phyloP scores from a whole-genome alignment of 2,113 vertebrate genomes.

The Myotis brandtii region DNA sequence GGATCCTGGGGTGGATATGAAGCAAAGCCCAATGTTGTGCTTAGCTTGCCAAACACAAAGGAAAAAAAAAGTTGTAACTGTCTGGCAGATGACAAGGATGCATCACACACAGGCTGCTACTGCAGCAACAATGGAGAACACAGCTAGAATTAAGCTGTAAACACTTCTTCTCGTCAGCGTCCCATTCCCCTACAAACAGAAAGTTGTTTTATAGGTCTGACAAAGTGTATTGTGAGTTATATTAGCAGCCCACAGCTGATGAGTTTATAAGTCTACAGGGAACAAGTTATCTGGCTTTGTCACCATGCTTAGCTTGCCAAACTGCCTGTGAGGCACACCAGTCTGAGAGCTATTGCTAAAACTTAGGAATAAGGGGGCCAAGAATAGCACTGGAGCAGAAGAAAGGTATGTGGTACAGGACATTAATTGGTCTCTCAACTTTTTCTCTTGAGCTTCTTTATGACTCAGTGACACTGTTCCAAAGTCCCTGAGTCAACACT shows the following conservation, averaged over 20 bases:
- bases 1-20: neutral
- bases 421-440: slow-evolving; percentile 29
- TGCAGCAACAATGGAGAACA: slow-evolving; percentile 35
- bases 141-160: slow-evolving; percentile 60
- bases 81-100: slow-evolving; percentile 3
- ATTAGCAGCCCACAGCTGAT: slow-evolving; percentile 61
- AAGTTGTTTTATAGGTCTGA: slow-evolving; percentile 62
- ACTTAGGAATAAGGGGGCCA: slow-evolving; percentile 36
- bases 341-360: slow-evolving; percentile 37
- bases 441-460: slow-evolving; percentile 4
- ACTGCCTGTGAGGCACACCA: slow-evolving; percentile 43
- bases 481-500: slow-evolving; percentile 13
- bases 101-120: neutral
- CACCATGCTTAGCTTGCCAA: slow-evolving; percentile 58
- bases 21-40: neutral
- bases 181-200: slow-evolving; percentile 58
- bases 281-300: slow-evolving; percentile 65
- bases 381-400: slow-evolving; percentile 36
- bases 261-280: slow-evolving; percentile 63
- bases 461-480: neutral
- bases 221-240: slow-evolving; percentile 72
- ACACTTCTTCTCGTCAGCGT: slow-evolving; percentile 54
- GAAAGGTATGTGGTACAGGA: neutral
- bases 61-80: neutral
- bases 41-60: slow-evolving; percentile 51